Percentiles rank a stretch among this genome's conserved stretches.
These are phyloP conservation scores for Tupaia tana DNA, from an alignment of 2,113 vertebrate genomes.

Conservation along the genomic window DNA sequence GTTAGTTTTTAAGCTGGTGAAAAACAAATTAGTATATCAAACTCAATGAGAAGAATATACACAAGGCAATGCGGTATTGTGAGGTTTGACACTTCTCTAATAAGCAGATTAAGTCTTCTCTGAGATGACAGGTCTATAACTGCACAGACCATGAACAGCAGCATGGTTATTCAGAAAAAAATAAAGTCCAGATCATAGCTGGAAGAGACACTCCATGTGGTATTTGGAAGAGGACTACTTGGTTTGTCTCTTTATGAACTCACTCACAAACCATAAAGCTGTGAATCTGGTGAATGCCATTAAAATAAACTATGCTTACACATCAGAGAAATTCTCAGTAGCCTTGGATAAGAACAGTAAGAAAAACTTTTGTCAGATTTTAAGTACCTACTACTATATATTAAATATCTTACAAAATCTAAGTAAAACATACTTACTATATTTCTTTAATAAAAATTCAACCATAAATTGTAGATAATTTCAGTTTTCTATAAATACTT, in stretches of 20 bases:
- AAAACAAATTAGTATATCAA: neutral
- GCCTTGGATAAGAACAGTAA: slow-evolving; percentile 29
- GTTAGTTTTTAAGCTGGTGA: neutral
- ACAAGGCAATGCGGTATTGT: neutral
- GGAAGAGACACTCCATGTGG: neutral
- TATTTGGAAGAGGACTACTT: slow-evolving; percentile 23
- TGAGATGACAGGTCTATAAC: neutral
- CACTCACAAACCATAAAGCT: neutral
- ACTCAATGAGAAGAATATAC: slow-evolving; percentile 28
- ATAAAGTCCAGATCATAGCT: neutral
- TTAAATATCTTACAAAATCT: slow-evolving; percentile 48
- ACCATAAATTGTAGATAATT: slow-evolving; percentile 31
- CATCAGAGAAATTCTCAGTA: slow-evolving; percentile 13
- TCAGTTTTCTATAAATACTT: slow-evolving; percentile 66
- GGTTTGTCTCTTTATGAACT: slow-evolving; percentile 32
- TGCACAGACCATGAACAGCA: neutral
- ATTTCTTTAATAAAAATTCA: slow-evolving; percentile 67
- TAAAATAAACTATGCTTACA: slow-evolving; percentile 48
- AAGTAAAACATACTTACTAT: slow-evolving; percentile 51
- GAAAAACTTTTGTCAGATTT: slow-evolving; percentile 10
- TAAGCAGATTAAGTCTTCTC: neutral
- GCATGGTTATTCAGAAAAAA: neutral
- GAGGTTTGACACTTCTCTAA: slow-evolving; percentile 3
- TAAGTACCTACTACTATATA: neutral
- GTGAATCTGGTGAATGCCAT: neutral